Conservation (phyloP, 2,797 vertebrate genomes). For the Takifugu ocellatus region DNA sequence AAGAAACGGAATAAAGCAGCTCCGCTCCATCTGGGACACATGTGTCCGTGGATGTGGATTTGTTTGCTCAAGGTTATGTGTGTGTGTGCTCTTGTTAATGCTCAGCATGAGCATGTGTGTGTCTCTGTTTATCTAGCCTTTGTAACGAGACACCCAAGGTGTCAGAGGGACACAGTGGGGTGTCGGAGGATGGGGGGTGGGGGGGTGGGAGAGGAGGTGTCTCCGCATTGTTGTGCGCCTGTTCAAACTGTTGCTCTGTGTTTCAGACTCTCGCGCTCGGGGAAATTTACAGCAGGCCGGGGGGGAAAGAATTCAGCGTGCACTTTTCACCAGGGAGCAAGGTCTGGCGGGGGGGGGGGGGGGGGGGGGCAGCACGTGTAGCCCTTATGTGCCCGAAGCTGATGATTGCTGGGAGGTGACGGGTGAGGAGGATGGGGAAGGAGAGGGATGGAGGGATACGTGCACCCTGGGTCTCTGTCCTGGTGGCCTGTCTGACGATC, state of each 20-base stretch:
- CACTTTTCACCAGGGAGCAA: constrained; percentile 37
- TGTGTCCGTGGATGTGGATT: constrained; percentile 30
- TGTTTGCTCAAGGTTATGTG: constrained; percentile 25
- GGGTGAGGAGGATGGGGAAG: constrained; percentile 18
- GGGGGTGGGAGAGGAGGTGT: constrained; percentile 55
- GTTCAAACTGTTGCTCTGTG: constrained; percentile 65
- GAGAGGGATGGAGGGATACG: constrained; percentile 34
- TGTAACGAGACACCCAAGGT: constrained; percentile 68
- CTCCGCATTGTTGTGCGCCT: constrained; percentile 65
- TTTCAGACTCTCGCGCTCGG: constrained; percentile 53
- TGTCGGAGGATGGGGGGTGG: constrained; percentile 48
- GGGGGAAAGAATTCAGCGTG: constrained; percentile 31
- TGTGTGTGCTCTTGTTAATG: constrained; percentile 4
- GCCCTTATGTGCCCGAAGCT: constrained; percentile 19
- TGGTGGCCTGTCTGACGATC: constrained; percentile 44
- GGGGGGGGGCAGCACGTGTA: constrained; percentile 24
- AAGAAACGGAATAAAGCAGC: constrained; percentile 34
- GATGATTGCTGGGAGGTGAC: constrained; percentile 19
- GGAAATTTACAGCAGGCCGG: constrained; percentile 43
- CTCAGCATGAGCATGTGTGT: background rate
- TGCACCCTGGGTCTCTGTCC: constrained; percentile 40
- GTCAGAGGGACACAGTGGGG: constrained; percentile 56
- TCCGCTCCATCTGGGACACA: constrained; percentile 50
- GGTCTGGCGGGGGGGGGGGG: constrained; percentile 19
- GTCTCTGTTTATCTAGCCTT: constrained; percentile 38